Evolutionary conservation across 2,113 vertebrate genomes (phyloP).

Genomic region (Chauna torquata): DNA sequence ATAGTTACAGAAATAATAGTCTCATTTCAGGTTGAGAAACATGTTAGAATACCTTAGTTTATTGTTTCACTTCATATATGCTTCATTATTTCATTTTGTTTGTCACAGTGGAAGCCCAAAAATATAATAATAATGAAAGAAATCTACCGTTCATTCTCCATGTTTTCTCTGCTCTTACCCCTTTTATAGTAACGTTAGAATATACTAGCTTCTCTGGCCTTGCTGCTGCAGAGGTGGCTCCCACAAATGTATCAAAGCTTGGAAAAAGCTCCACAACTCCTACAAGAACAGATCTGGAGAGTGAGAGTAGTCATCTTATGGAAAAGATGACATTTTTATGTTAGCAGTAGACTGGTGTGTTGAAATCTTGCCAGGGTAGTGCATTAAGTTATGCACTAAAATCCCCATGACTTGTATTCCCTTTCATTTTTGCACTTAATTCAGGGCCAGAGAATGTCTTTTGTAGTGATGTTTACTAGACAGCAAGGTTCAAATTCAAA

Average conservation of each 20-base stretch:
- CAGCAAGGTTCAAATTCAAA: not conserved
- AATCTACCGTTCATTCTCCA: not conserved
- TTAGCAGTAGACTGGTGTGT: not conserved
- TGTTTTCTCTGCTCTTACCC: not conserved
- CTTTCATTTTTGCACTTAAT: constrained; percentile 2
- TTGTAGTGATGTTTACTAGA: not conserved
- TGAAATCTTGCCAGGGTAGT: not conserved
- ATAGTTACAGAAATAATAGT: not conserved
- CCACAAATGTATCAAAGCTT: not conserved
- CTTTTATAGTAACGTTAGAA: not conserved
- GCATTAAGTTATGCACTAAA: not conserved
- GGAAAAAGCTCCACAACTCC: not conserved
- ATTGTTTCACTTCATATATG: not conserved
- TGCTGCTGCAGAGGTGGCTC: not conserved
- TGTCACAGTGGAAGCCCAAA: not conserved
- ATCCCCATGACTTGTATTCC: not conserved
- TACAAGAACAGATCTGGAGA: not conserved
- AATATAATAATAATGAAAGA: not conserved
- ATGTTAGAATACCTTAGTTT: not conserved
- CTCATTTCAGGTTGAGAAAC: not conserved
- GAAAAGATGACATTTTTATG: not conserved
- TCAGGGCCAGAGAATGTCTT: not conserved
- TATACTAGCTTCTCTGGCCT: not conserved
- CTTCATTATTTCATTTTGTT: not conserved
- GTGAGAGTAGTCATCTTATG: not conserved